Conservation (phyloP, 2,797 vertebrate species). For the Chloroceryle amazona region DNA sequence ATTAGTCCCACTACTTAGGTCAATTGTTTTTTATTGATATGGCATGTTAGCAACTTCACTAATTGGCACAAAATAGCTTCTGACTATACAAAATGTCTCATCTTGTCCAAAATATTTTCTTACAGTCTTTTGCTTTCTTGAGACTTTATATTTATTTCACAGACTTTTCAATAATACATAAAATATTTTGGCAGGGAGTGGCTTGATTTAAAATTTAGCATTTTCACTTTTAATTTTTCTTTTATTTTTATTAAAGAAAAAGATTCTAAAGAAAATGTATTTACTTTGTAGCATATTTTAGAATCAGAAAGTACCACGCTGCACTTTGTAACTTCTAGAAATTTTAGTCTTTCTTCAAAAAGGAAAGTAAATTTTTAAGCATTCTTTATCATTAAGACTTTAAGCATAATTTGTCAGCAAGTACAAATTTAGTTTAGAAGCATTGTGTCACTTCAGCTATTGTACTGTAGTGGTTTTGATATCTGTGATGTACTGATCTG, state of each 20-base stretch:
- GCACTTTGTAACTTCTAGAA: not conserved
- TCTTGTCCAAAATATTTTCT: constrained; percentile 26
- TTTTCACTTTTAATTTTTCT: not conserved
- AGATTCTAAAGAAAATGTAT: not conserved
- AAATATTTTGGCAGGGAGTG: not conserved
- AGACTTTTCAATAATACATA: not conserved
- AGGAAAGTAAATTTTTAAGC: not conserved
- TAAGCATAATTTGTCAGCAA: not conserved
- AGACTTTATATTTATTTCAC: not conserved
- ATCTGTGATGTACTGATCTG: not conserved
- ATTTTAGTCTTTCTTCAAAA: not conserved
- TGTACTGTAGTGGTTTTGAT: not conserved
- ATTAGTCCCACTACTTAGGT: constrained; percentile 78
- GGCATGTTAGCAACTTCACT: constrained; percentile 68
- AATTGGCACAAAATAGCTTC: constrained; percentile 74
- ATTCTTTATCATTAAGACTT: not conserved
- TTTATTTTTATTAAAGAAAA: not conserved
- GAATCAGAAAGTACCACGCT: not conserved
- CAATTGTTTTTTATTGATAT: constrained; percentile 78
- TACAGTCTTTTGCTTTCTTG: not conserved
- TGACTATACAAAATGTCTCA: constrained; percentile 27
- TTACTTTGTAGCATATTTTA: not conserved
- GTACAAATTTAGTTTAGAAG: not conserved
- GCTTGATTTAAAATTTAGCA: not conserved
- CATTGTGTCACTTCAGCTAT: not conserved